These are phyloP conservation scores for Antheraea yamamai DNA, from an alignment of 2,888 invertebrate genomes.

Conservation along the genomic window DNA sequence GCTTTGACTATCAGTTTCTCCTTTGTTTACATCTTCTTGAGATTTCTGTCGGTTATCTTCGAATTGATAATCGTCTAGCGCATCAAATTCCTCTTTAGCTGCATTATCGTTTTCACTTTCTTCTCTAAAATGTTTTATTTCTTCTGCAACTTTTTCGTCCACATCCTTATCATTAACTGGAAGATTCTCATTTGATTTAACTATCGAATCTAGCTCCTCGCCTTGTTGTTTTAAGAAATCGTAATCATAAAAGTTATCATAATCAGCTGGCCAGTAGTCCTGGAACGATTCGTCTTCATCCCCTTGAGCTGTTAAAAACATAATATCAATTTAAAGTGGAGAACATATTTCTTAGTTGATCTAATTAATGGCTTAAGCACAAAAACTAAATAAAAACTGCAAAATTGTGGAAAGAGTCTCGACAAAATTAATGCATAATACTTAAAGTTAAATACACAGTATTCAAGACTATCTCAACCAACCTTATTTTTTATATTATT, in stretches of 20 bases:
- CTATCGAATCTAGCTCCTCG: constrained; percentile 23
- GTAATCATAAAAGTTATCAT: constrained; percentile 31
- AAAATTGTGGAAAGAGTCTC: no score
- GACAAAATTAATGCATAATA: no score
- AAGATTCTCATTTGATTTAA: constrained; percentile 26
- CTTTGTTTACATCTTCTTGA: constrained; percentile 27
- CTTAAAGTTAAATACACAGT: no score
- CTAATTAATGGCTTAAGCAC: not conserved
- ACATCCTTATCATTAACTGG: constrained; percentile 16
- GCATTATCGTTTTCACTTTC: constrained; percentile 26
- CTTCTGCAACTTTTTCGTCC: constrained; percentile 28
- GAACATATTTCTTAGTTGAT: not conserved
- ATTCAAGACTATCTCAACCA: no score
- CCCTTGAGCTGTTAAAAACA: constrained; percentile 39
- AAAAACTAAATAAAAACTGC: no score
- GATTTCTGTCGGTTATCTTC: constrained; percentile 58
- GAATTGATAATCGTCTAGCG: constrained; percentile 44
- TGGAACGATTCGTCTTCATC: constrained; percentile 22
- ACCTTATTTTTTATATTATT: no score
- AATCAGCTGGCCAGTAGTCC: constrained; percentile 30
- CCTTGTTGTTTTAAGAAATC: constrained; percentile 27
- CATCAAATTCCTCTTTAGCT: constrained; percentile 25
- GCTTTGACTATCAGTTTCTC: constrained; percentile 20
- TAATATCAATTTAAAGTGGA: not conserved
- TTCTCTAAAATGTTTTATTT: constrained; percentile 29